Evolutionary conservation across 2,888 invertebrate genomes (phyloP).

Genomic region (Napeogenes sylphis): DNA sequence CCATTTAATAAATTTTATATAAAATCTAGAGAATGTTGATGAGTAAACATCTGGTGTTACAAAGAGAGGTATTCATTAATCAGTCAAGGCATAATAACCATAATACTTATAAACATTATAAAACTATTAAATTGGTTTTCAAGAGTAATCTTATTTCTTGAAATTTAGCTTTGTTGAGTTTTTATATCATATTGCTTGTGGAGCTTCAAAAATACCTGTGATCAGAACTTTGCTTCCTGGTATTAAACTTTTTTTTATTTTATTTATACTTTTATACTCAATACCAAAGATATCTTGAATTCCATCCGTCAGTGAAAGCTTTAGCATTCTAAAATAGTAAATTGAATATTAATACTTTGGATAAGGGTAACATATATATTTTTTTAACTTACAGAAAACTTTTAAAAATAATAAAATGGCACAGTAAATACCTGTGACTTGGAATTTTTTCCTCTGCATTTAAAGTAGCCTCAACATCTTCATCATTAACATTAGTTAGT

Average conservation of each 20-base stretch:
- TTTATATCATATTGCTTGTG: background rate
- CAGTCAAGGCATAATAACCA: no score
- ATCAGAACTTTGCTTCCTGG: slow-evolving; percentile 82
- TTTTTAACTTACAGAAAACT: background rate
- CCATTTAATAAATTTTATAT: no score
- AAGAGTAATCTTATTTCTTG: no score
- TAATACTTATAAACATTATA: no score
- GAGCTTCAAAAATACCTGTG: slow-evolving; percentile 52
- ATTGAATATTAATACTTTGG: background rate
- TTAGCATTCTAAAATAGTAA: slow-evolving; percentile 79
- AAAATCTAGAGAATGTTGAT: no score
- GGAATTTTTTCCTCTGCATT: slow-evolving; percentile 51
- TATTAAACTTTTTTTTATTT: slow-evolving; percentile 73
- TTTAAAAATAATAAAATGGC: background rate
- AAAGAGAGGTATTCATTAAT: no score
- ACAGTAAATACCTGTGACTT: slow-evolving; percentile 1
- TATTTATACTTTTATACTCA: slow-evolving; percentile 81
- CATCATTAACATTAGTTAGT: slow-evolving; percentile 70
- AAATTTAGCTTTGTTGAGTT: no score
- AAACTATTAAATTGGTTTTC: no score
- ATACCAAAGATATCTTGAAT: slow-evolving; percentile 82
- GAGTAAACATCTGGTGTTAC: no score
- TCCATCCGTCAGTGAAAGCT: slow-evolving; percentile 86
- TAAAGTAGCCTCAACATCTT: slow-evolving; percentile 74
- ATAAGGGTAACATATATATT: no score